Conservation (phyloP, 53 echinoderm and acorn worm species). For the Paracentrotus lividus region DNA sequence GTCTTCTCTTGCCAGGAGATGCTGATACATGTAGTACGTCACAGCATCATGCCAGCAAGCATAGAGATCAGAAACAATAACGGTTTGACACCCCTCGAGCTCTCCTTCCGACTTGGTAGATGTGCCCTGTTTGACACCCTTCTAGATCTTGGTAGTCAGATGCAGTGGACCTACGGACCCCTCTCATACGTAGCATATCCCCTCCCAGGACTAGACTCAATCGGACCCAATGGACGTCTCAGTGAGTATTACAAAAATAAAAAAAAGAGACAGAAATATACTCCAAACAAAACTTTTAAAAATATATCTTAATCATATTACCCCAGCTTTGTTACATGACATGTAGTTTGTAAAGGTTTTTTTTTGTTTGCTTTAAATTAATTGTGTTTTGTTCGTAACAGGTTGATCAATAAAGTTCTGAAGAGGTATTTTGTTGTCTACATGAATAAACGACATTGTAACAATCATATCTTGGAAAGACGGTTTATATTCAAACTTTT, state of each 20-base stretch:
- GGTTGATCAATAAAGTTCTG: too few relatives aligned
- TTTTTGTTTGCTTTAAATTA: too few relatives aligned
- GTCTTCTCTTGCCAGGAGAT: constrained; percentile 68
- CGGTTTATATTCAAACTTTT: too few relatives aligned
- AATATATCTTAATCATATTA: too few relatives aligned
- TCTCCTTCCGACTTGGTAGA: constrained; percentile 82
- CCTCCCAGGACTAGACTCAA: constrained; percentile 82
- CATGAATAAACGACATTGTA: too few relatives aligned
- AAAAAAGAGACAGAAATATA: too few relatives aligned
- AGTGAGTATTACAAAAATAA: constrained; percentile 73
- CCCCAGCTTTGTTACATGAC: too few relatives aligned
- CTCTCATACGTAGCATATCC: constrained; percentile 84
- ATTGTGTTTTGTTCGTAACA: too few relatives aligned
- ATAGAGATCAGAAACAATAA: constrained; percentile 78
- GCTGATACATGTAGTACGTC: constrained; percentile 84
- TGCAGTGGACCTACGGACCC: constrained; percentile 82
- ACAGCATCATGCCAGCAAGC: constrained; percentile 75
- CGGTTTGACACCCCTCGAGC: constrained; percentile 81
- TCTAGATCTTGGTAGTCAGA: constrained; percentile 80
- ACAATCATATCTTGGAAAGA: too few relatives aligned
- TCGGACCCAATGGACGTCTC: constrained; percentile 79
- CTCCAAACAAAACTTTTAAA: too few relatives aligned
- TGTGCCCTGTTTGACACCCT: constrained; percentile 79
- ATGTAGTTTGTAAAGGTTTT: too few relatives aligned
- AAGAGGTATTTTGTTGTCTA: too few relatives aligned